Base-by-base conservation (phyloP, 1,140 invertebrate species). In the Carposina sasakii region DNA sequence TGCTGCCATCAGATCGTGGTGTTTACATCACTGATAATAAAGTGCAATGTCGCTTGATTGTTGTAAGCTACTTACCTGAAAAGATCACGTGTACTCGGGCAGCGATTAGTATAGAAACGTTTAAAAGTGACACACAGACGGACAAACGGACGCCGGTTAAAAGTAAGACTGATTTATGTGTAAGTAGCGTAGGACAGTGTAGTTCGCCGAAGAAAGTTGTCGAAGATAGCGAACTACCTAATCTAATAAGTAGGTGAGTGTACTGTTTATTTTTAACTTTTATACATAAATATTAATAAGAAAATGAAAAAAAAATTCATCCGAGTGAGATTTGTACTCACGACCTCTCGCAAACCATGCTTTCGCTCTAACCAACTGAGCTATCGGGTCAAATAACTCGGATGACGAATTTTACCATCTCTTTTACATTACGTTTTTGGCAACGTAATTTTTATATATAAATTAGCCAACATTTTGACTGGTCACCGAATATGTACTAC, bases 51-150 rank as follows among this genome's bases (percentile, higher is more conserved):
- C 85, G 87, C 33, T 71, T 86, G 31, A 79, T 67, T 12, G 57
- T 91, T 8, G 77, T 86, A 39, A 89, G 86, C 62, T 76, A 85
- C 53, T 71, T 90, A 28, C 90, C 89, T 0, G 86, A 87, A 62
- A 75, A 85, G 26, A 75, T 90, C 0, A 70, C 63, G 2, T 90
- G 89, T 52, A 87, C 74, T 0, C 67, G 66, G 40, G 87, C 87
- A 19, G 79, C 86, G 6, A 75, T 90, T 13, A 88, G 87, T 47
- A 74, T 89, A 54, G 88, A 90, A 56, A 67, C 49, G 21, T 75
- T 56, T 51, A 76, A 69, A 33, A 61, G 71, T 24, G 76, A 75
- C 8, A 71, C 61, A 48, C 57, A 61, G 26, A 53, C 48, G 2
- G 77, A 77, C 12, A 81, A 71, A 54, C 56, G 57, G 57, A 77